Evolutionary conservation across 2,113 vertebrate genomes (phyloP), one percentile per base, ranked within the genome.

Genomic region (Aspidoscelis tigris): DNA sequence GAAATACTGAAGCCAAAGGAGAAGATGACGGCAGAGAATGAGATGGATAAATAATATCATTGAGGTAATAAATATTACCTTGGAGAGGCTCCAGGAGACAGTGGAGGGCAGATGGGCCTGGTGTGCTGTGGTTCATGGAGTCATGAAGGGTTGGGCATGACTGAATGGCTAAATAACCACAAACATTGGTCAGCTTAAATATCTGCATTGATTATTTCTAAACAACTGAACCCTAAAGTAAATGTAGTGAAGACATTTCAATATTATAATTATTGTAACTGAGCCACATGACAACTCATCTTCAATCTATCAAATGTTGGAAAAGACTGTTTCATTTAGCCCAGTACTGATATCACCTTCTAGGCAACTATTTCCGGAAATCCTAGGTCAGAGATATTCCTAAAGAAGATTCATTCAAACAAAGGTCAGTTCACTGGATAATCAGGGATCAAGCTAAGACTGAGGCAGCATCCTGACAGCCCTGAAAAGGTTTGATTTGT

Each of bases 181-280:
- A 41, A 16, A 73, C 16, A 50, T 33, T 33, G 41, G 12, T 41
- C 33, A 12, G 20, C 39, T 16, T n/a, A 84, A 55, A 77, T 10
- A 64, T 43, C 7, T 18, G 70, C 44, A 55, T 8, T 70, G 47
- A 26, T n/a, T 22, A 43, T 70, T 74, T 64, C n/a, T 5, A 71
- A 12, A 33, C 33, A 33, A 33, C 55, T 22, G 24, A 24, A 71
- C 11, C 7, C 68, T 14, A 22, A 78, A 72, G 11, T 7, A 24
- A 70, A 20, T 44, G 14, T 18, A 64, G 11, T 21, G 41, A 43
- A 65, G 14, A 61, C 44, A 55, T 47, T 80, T 20, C 14, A 22
- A 43, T 65, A 20, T 74, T 20, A 44, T 43, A 94, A 70, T 84
- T 82, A 87, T 21, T 7, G 47, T 64, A 89, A 91, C 53, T 73